These are phyloP conservation scores for Cryptocephalus primarius DNA, from an alignment of 2,888 invertebrate genomes.

Conservation along the genomic window DNA sequence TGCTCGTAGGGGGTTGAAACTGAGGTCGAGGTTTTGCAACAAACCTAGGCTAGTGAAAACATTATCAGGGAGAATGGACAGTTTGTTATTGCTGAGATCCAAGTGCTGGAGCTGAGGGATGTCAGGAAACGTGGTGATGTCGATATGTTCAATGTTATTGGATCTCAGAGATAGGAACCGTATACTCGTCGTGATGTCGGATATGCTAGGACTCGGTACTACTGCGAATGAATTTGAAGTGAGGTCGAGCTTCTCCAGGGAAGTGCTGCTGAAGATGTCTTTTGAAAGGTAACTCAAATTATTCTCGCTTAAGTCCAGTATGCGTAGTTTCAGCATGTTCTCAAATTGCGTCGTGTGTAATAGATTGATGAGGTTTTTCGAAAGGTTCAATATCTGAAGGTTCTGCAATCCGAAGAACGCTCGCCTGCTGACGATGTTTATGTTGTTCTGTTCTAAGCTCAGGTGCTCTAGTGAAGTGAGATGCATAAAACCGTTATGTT, in stretches of 20 bases:
- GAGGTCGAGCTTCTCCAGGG: conserved; percentile 69
- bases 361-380: conserved; percentile 63
- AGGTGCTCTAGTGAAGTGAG: conserved; percentile 60
- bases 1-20: conserved; percentile 69
- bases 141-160: conserved; percentile 76
- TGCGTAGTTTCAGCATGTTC: conserved; percentile 60
- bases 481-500: conserved; percentile 64
- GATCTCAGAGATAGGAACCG: conserved; percentile 66
- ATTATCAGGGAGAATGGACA: conserved; percentile 78
- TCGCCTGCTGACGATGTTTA: conserved; percentile 59
- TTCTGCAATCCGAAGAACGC: conserved; percentile 66
- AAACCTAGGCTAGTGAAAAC: conserved; percentile 75
- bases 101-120: conserved; percentile 68
- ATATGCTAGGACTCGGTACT: conserved; percentile 68
- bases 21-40: conserved; percentile 68
- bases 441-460: conserved; percentile 62
- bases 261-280: conserved; percentile 69
- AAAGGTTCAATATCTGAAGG: conserved; percentile 69
- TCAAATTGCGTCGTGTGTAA: conserved; percentile 72
- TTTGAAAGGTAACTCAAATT: conserved; percentile 61
- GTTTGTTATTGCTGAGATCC: conserved; percentile 68
- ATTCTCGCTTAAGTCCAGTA: conserved; percentile 63
- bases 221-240: conserved; percentile 66
- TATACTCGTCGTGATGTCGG: conserved; percentile 69
- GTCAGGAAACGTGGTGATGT: conserved; percentile 77